Percentiles rank a stretch among this genome's conserved stretches.
Evolutionary conservation across 1,140 invertebrate species (phyloP).

Genomic region (Eueides isabella): DNA sequence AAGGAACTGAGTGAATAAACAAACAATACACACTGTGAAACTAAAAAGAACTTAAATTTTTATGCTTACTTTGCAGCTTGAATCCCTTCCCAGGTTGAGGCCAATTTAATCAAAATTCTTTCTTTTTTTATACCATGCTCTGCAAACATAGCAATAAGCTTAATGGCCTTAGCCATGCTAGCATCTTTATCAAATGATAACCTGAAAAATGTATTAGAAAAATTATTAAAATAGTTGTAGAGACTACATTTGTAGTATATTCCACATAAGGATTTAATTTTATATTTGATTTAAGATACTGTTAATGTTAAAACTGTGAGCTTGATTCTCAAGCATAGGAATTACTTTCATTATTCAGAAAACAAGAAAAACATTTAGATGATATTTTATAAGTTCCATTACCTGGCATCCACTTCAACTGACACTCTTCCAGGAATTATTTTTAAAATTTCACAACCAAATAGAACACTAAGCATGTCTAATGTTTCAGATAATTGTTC

Average conservation of each 20-base stretch:
- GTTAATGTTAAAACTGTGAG: too few species aligned
- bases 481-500: constrained; percentile 91
- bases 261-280: too few species aligned
- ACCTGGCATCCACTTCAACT: constrained; percentile 99
- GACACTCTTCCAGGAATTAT: constrained; percentile 99
- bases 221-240: background rate
- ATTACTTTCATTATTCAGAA: too few species aligned
- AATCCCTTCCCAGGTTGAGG: constrained; percentile 99
- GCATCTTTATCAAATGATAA: constrained; percentile 97
- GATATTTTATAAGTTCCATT: too few species aligned
- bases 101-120: constrained; percentile 97
- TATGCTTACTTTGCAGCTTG: constrained; percentile 88
- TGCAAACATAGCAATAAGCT: constrained; percentile 95
- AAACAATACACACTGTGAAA: background rate
- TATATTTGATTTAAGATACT: too few species aligned
- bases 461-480: constrained; percentile 97
- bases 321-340: too few species aligned
- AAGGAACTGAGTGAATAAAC: too few species aligned
- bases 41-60: background rate
- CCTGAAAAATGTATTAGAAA: constrained; percentile 80
- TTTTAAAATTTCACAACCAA: constrained; percentile 98
- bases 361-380: too few species aligned
- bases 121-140: constrained; percentile 95
- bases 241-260: too few species aligned
- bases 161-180: constrained; percentile 94